These are phyloP conservation scores for Melangyna quadrimaculata DNA, from an alignment of 2,888 invertebrate species.

Conservation along the genomic window DNA sequence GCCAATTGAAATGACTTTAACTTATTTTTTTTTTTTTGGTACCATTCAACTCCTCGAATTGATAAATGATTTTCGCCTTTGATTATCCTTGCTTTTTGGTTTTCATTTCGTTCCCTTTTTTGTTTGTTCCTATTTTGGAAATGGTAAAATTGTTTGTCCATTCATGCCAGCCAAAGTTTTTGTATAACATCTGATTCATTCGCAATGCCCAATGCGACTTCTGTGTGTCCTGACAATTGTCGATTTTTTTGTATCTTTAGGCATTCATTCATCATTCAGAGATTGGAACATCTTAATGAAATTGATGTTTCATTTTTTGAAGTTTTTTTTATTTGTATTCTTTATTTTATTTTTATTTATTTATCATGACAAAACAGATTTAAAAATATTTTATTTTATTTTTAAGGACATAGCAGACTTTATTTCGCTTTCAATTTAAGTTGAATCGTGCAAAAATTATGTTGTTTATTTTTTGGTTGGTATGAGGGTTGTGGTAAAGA, in stretches of 20 bases:
- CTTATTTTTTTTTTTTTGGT: not conserved
- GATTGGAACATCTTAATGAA: conserved; percentile 43
- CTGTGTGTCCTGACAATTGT: conserved; percentile 43
- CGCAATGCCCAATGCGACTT: conserved; percentile 6
- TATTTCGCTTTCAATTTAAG: conserved; percentile 39
- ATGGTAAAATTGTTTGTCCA: not conserved
- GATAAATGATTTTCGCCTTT: conserved; percentile 24
- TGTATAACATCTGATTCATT: not conserved
- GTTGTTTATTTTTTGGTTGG: not conserved
- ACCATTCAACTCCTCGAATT: not conserved
- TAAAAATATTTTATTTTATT: not conserved
- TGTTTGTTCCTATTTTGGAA: not conserved
- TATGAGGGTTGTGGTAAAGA: not conserved
- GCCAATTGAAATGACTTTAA: conserved; percentile 9
- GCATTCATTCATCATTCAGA: conserved; percentile 50
- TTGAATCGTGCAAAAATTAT: conserved; percentile 21
- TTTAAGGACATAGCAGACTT: conserved; percentile 41
- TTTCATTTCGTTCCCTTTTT: not conserved
- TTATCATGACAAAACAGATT: not conserved
- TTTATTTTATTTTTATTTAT: conserved; percentile 4
- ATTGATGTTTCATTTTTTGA: conserved; percentile 48
- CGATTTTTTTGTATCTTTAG: not conserved
- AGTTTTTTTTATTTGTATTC: conserved; percentile 1
- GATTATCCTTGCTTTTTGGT: not conserved
- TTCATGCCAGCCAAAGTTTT: not conserved